Percentiles rank a stretch among this genome's conserved stretches.
These are phyloP conservation scores for Aporophyla lueneburgensis DNA, from an alignment of 2,888 invertebrate genomes.

Conservation along the genomic window DNA sequence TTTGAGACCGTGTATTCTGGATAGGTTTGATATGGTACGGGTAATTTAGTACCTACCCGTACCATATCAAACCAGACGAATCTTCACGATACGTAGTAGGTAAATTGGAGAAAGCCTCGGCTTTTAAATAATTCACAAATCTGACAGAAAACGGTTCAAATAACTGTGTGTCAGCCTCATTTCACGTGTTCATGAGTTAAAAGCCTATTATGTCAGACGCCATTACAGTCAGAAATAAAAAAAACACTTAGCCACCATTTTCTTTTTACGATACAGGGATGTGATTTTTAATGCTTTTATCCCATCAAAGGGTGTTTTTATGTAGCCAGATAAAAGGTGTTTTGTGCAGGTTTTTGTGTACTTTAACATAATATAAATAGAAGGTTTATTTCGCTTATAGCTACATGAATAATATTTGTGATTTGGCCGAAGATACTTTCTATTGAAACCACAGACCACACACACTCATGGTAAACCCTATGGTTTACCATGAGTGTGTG, in stretches of 20 bases:
- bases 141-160: slow-evolving; percentile 17
- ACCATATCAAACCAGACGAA: neutral
- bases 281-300: slow-evolving; percentile 56
- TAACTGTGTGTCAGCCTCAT: slow-evolving; percentile 45
- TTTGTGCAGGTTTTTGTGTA: slow-evolving; percentile 12
- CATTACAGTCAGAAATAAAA: slow-evolving; percentile 71
- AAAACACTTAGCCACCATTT: slow-evolving; percentile 70
- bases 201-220: slow-evolving; percentile 67
- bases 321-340: slow-evolving; percentile 22
- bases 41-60: neutral
- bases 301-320: slow-evolving; percentile 45
- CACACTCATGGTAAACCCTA: no score
- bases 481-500: neutral
- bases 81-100: neutral
- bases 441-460: neutral
- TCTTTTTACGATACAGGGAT: slow-evolving; percentile 53
- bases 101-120: neutral
- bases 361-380: neutral
- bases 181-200: slow-evolving; percentile 67
- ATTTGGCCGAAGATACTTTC: neutral
- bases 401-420: neutral
- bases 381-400: neutral
- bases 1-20: no score
- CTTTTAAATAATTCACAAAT: slow-evolving; percentile 15
- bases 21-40: no score